These are phyloP conservation scores for Cryptoblepharus egeriae DNA, from an alignment of 2,797 vertebrate species.

Conservation along the genomic window DNA sequence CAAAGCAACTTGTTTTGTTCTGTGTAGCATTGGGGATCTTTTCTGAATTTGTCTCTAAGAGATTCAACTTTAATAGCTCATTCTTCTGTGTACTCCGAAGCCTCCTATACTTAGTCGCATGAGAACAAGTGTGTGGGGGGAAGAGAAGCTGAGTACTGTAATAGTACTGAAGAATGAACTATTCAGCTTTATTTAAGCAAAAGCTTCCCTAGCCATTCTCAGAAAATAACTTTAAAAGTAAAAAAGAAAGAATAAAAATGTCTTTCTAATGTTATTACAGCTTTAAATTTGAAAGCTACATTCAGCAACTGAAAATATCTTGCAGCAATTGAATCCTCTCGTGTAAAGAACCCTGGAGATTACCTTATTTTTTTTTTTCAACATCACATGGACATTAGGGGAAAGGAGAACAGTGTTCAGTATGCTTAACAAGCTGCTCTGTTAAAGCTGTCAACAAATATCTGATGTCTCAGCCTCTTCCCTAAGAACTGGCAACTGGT, in stretches of 20 bases:
- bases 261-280: not conserved
- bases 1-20: not conserved
- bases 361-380: constrained; percentile 14
- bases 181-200: not conserved
- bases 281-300: not conserved
- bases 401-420: accelerated
- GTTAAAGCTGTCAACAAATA: not conserved
- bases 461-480: not conserved
- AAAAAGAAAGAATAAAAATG: not conserved
- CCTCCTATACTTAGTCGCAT: constrained; percentile 9
- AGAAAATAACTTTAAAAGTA: not conserved
- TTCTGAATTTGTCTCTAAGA: not conserved
- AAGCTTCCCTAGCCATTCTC: not conserved
- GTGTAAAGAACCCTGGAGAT: accelerated
- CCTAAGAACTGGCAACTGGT: not conserved
- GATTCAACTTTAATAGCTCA: constrained; percentile 1
- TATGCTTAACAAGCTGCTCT: not conserved
- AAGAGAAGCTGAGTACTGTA: too few species aligned
- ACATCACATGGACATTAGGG: accelerated
- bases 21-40: constrained; percentile 17
- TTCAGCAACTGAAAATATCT: not conserved
- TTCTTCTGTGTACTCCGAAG: not conserved
- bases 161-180: not conserved
- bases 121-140: not conserved
- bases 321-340: not conserved